A percentile compares a stretch with the other conserved stretches of the same genome.
Conservation (phyloP, 2,888 invertebrate genomes). For the Criorhina ranunculi region DNA sequence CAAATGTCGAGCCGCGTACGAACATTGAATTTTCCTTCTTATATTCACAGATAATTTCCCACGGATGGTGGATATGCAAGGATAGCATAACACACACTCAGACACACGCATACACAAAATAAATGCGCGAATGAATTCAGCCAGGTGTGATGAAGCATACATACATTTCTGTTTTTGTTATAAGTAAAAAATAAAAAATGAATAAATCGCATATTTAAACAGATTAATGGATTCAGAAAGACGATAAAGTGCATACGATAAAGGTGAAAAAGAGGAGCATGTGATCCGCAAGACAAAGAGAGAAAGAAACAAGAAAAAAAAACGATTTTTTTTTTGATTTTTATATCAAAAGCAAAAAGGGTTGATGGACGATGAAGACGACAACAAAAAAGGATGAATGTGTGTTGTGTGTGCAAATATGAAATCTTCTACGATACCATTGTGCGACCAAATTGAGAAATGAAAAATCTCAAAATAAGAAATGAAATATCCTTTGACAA, state of each 20-base stretch:
- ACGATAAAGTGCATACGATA: slow-evolving; percentile 57
- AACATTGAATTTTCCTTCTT: slow-evolving; percentile 20
- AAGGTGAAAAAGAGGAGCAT: slow-evolving; percentile 45
- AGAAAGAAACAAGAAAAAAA: slow-evolving; percentile 29
- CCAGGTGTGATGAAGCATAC: slow-evolving; percentile 65
- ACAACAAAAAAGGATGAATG: slow-evolving; percentile 21
- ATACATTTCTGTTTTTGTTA: slow-evolving; percentile 26
- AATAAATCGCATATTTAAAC: slow-evolving; percentile 53
- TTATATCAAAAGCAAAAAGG: slow-evolving; percentile 40
- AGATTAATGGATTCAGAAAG: slow-evolving; percentile 60
- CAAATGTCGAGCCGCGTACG: background rate
- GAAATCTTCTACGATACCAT: slow-evolving; percentile 15
- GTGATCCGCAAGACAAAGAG: slow-evolving; percentile 35
- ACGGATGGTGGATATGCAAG: slow-evolving; percentile 57
- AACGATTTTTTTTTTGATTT: slow-evolving; percentile 4
- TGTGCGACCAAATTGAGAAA: slow-evolving; percentile 32
- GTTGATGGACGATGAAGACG: slow-evolving; percentile 65
- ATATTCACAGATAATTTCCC: slow-evolving; percentile 62
- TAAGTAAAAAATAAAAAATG: slow-evolving; percentile 20
- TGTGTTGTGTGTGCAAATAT: slow-evolving; percentile 32
- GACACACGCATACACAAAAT: background rate
- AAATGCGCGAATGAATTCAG: slow-evolving; percentile 29
- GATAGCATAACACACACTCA: slow-evolving; percentile 5
- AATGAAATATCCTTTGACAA: slow-evolving; percentile 62
- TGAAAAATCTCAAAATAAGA: slow-evolving; percentile 35